These are phyloP conservation scores for Subanguina moxae DNA, from an alignment of 1,140 invertebrate species.

Conservation along the genomic window DNA sequence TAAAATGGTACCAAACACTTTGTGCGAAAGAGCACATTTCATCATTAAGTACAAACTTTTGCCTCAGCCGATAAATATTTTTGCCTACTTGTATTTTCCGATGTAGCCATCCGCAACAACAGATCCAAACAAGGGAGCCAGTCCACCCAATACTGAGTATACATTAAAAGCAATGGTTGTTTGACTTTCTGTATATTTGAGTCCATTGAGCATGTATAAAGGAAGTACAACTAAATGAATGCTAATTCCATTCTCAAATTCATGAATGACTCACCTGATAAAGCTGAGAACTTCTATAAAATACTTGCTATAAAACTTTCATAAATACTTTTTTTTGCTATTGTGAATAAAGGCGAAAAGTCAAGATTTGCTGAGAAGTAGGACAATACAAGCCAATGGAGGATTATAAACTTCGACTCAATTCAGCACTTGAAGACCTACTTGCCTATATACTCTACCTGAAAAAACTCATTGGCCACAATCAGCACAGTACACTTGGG, in stretches of 20 bases:
- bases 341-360: not conserved
- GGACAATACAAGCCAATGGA: conserved; percentile 8
- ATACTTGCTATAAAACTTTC: not conserved
- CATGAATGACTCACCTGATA: not conserved
- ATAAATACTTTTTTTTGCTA: not conserved
- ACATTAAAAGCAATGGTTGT: conserved; percentile 77
- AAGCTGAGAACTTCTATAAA: not conserved
- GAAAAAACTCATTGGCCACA: conserved; percentile 30
- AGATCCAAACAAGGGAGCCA: conserved; percentile 79
- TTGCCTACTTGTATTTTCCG: conserved; percentile 70
- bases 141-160: conserved; percentile 64
- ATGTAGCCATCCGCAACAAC: conserved; percentile 30
- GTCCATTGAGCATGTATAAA: conserved; percentile 71
- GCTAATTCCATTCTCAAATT: not conserved
- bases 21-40: no score
- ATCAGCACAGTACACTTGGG: conserved; percentile 35
- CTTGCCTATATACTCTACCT: conserved; percentile 11
- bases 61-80: no score
- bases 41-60: no score
- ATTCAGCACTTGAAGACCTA: no score
- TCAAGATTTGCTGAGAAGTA: not conserved
- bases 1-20: no score
- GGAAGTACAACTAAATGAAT: conserved; percentile 69
- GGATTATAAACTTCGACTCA: no score
- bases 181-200: conserved; percentile 67